Base-by-base conservation (phyloP, 2,113 vertebrate species). In the Burhinus oedicnemus region DNA sequence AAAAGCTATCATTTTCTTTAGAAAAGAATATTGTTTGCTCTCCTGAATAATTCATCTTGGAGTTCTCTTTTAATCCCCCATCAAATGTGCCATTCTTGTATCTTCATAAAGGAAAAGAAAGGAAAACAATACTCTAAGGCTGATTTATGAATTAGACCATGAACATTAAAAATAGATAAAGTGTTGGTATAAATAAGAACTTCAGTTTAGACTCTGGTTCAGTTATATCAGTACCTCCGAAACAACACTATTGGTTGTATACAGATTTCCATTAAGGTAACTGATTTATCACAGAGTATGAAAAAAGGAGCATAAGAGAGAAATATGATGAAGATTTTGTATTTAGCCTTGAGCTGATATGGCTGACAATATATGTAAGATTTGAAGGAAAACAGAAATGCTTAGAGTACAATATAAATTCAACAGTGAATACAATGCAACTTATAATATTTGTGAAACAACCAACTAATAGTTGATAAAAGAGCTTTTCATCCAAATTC, bases 21-120 rank as follows among this genome's bases (percentile, higher is more conserved):
- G 84, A 66, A 93, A 80, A 83, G 29, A 83, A 77, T 91, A 77
- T 93, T 91, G 81, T 95, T 97, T 91, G 45, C 84, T 93, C 29
- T 93, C 32, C 74, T 97, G 75, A 96, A 97, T 95, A 94, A 95
- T 96, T 96, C 12, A 94, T 95, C 81, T 74, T 51, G 55, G 71
- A 80, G 49, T 83, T 95, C 84, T 94, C 87, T 85, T 97, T 96
- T 97, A 96, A 93, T 95, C 54, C 18, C 32, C 58, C 54, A 44
- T 94, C 91, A 95, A 83, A 90, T 66, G 38, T 95, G 89, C 55
- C 71, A 60, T 77, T 95, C 82, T 72, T 74, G 30, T 76, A 62
- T 88, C 66, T 83, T 91, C 84, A 51, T 85, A 87, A 91, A 85
- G 64, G 66, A 76, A 75, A 71, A 78, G 49, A 92, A 82, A 87